Conservation (phyloP, 2,113 vertebrate species). For the Triplophysa dalaica region DNA sequence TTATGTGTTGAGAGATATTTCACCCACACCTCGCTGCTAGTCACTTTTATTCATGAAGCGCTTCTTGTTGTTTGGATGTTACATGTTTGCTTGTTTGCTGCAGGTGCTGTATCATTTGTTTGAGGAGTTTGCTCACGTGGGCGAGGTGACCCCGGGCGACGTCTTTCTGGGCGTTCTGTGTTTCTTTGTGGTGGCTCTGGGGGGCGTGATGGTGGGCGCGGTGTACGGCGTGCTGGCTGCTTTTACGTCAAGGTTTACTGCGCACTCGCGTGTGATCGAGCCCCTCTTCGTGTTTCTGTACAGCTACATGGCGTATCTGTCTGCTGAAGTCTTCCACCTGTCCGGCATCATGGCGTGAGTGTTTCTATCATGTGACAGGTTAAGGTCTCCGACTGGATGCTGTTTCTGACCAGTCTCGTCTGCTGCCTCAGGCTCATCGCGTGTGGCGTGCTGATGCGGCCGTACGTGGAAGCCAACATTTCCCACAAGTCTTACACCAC, state of each 20-base stretch:
- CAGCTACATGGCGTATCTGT: constrained; percentile 98
- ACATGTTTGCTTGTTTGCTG: neutral
- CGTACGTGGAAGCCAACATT: constrained; percentile 96
- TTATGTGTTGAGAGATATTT: no score
- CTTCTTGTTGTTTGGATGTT: neutral
- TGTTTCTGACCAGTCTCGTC: neutral
- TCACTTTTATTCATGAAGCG: no score
- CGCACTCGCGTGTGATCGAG: constrained; percentile 94
- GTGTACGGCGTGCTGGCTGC: constrained; percentile 88
- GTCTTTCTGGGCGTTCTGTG: constrained; percentile 87
- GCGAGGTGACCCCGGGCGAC: constrained; percentile 76
- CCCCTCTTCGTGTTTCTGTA: constrained; percentile 97
- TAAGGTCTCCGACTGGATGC: neutral
- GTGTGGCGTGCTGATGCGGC: constrained; percentile 88
- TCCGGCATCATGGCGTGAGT: constrained; percentile 99
- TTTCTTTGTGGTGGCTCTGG: constrained; percentile 90
- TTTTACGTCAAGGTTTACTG: constrained; percentile 93
- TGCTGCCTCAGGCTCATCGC: constrained; percentile 81
- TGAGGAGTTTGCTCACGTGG: constrained; percentile 82
- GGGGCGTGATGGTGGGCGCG: constrained; percentile 85
- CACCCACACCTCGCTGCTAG: no score
- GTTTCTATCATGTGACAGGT: neutral
- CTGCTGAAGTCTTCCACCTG: constrained; percentile 92
- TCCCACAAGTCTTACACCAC: constrained; percentile 98
- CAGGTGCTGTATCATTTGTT: constrained; percentile 97